Conservation (phyloP, 2,797 vertebrate genomes). For the Amblyopsis hoosieri region DNA sequence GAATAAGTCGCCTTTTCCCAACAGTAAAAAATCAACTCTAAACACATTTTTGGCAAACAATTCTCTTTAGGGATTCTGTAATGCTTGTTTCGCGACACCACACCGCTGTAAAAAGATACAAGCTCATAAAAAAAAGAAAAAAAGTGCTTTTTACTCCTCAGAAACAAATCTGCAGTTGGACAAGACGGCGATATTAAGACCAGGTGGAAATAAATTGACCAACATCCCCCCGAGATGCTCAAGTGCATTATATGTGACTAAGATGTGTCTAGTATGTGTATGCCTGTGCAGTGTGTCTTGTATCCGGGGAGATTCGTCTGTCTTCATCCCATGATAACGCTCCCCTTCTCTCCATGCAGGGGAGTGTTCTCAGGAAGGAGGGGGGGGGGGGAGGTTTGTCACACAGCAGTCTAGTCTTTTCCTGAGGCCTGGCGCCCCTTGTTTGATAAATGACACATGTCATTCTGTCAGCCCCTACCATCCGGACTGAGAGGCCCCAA, state of each 20-base stretch:
- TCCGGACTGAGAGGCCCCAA: conserved; percentile 93
- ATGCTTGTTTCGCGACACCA: too few species aligned
- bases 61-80: background rate
- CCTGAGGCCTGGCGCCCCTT: conserved; percentile 95
- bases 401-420: conserved; percentile 84
- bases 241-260: too few species aligned
- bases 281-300: conserved; percentile 61
- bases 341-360: conserved; percentile 39
- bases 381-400: conserved; percentile 97
- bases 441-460: conserved; percentile 99
- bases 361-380: background rate
- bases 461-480: conserved; percentile 99
- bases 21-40: conserved; percentile 1
- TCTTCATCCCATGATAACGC: conserved; percentile 65
- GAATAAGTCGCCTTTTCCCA: too few species aligned
- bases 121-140: too few species aligned
- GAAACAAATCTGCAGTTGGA: too few species aligned
- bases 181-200: too few species aligned
- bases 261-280: conserved; percentile 47
- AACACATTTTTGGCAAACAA: conserved; percentile 14
- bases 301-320: conserved; percentile 66
- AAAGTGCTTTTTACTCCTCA: too few species aligned
- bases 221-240: too few species aligned
- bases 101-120: too few species aligned
- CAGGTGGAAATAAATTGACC: too few species aligned